Percentiles rank a stretch among this genome's conserved stretches.
Conservation (phyloP, 2,888 invertebrate genomes). For the Drosophila bunnanda region DNA sequence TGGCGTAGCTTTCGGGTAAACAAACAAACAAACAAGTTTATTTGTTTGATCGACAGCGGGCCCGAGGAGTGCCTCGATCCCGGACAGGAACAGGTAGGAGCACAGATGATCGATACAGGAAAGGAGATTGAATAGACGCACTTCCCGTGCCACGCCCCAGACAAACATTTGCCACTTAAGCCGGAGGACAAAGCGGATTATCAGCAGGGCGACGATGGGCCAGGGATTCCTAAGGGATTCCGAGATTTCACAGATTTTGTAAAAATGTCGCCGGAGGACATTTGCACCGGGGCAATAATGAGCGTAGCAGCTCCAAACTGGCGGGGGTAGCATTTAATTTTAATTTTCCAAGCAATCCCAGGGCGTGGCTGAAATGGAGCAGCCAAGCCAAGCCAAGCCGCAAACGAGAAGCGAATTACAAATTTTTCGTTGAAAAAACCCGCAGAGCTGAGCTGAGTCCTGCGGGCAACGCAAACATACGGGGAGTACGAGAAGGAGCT, state of each 20-base stretch:
- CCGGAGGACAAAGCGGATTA: slow-evolving; percentile 69
- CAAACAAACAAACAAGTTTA: slow-evolving; percentile 71
- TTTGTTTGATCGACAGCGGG: slow-evolving; percentile 21
- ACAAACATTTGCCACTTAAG: slow-evolving; percentile 67
- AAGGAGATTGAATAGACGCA: slow-evolving; percentile 23
- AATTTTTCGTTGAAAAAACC: slow-evolving; percentile 48
- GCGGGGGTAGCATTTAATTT: slow-evolving; percentile 48
- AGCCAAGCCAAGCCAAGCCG: slow-evolving; percentile 45
- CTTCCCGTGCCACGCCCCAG: slow-evolving; percentile 78
- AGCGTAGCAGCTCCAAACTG: slow-evolving; percentile 5
- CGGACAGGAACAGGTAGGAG: slow-evolving; percentile 59
- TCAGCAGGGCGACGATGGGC: slow-evolving; percentile 40
- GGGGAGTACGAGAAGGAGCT: background rate
- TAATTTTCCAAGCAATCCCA: slow-evolving; percentile 40
- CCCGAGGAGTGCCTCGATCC: slow-evolving; percentile 8
- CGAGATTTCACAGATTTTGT: slow-evolving; percentile 62
- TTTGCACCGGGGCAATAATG: slow-evolving; percentile 33
- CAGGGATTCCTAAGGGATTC: slow-evolving; percentile 10
- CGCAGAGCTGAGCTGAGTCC: slow-evolving; percentile 68
- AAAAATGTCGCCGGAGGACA: slow-evolving; percentile 71
- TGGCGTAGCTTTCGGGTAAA: slow-evolving; percentile 33
- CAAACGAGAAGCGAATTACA: slow-evolving; percentile 48
- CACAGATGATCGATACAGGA: slow-evolving; percentile 34
- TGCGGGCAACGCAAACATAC: slow-evolving; percentile 59
- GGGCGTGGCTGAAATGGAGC: slow-evolving; percentile 73